Evolutionary conservation across 2,113 vertebrate species (phyloP).

Genomic region (Dicentrarchus labrax): DNA sequence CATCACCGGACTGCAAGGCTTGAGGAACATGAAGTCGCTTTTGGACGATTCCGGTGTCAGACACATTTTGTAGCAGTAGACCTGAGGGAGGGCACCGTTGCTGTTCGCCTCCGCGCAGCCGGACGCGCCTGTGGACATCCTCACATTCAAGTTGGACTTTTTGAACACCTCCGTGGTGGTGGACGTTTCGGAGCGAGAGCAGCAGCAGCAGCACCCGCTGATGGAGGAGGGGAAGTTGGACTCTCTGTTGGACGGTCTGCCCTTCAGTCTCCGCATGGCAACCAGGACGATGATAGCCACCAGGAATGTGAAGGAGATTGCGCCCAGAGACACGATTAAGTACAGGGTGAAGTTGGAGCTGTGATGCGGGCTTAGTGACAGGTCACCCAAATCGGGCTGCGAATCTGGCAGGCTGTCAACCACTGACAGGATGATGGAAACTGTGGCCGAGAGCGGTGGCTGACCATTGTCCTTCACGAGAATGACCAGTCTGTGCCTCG

Average conservation of each 20-base stretch:
- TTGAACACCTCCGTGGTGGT: constrained; percentile 81
- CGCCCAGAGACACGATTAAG: constrained; percentile 89
- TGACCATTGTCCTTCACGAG: constrained; percentile 90
- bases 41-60: constrained; percentile 89
- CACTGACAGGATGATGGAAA: constrained; percentile 90
- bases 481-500: constrained; percentile 86
- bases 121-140: constrained; percentile 72
- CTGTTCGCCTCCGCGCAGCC: constrained; percentile 74
- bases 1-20: constrained; percentile 85
- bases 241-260: constrained; percentile 70
- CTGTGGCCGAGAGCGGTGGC: constrained; percentile 91
- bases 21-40: constrained; percentile 93
- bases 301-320: constrained; percentile 89
- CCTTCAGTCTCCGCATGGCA: constrained; percentile 83
- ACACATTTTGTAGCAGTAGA: constrained; percentile 92
- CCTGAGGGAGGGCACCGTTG: constrained; percentile 76
- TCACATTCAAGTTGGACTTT: constrained; percentile 83
- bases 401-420: constrained; percentile 91
- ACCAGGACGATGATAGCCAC: constrained; percentile 90
- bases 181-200: constrained; percentile 58
- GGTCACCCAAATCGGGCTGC: constrained; percentile 87
- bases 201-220: constrained; percentile 76
- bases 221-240: constrained; percentile 72
- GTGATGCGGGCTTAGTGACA: constrained; percentile 83
- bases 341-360: constrained; percentile 86